phyloP scores from a whole-genome alignment of 2,113 vertebrate genomes.

The Platanista minor region DNA sequence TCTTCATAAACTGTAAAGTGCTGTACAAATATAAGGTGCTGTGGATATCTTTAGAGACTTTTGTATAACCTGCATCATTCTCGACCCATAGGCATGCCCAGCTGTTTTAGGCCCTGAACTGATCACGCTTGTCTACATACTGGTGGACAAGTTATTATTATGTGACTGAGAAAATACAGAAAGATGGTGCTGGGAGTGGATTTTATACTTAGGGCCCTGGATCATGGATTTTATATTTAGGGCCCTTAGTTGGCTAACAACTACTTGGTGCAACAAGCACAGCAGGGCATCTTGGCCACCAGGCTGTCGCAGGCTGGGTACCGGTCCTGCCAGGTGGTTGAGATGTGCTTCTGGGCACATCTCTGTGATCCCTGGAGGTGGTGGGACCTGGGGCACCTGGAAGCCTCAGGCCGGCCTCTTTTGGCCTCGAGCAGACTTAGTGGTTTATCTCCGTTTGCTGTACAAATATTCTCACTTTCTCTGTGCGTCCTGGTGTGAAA shows the following conservation, averaged over 20 bases:
- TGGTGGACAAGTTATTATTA: neutral
- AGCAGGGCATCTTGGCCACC: neutral
- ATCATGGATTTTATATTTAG: neutral
- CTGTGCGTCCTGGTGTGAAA: neutral
- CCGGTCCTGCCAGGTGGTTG: neutral
- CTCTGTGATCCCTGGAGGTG: neutral
- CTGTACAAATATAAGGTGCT: neutral
- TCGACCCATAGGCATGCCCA: neutral
- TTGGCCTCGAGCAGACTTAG: neutral
- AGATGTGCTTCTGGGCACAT: neutral
- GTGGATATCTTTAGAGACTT: neutral
- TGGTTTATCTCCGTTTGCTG: neutral
- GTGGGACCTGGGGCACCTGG: rapidly evolving
- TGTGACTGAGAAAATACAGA: neutral
- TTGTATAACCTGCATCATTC: neutral
- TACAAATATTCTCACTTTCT: neutral
- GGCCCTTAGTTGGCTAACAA: neutral
- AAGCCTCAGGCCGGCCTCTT: neutral
- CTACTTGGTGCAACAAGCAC: neutral
- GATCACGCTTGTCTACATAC: neutral
- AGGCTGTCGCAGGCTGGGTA: neutral
- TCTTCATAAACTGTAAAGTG: neutral
- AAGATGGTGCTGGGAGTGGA: rapidly evolving
- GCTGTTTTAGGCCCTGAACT: neutral
- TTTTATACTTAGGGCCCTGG: neutral